phyloP scores from a whole-genome alignment of 1,140 invertebrate genomes.

The Sminthurides bifidus region DNA sequence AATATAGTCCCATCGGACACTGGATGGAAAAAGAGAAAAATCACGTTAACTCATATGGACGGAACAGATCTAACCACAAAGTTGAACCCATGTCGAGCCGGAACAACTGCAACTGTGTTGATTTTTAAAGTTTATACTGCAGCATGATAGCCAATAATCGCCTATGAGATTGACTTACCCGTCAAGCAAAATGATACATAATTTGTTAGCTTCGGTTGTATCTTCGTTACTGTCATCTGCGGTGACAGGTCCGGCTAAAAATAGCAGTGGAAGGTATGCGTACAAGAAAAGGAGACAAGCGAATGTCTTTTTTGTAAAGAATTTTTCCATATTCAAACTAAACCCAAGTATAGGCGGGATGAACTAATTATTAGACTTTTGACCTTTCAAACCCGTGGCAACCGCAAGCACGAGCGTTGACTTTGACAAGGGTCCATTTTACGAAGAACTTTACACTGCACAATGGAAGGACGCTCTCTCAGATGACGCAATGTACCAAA shows the following conservation, averaged over 20 bases:
- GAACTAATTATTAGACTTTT: no score
- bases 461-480: no score
- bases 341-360: not conserved
- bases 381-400: no score
- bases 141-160: not conserved
- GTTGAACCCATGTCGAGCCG: not conserved
- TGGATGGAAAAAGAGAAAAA: conserved; percentile 2
- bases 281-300: conserved; percentile 10
- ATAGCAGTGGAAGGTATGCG: conserved; percentile 15
- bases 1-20: conserved; percentile 36
- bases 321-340: not conserved
- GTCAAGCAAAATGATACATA: conserved; percentile 20
- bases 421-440: no score
- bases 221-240: conserved; percentile 4
- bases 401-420: no score
- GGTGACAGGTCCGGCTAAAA: conserved; percentile 8
- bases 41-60: not conserved
- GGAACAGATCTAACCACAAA: not conserved
- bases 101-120: not conserved
- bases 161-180: conserved; percentile 13
- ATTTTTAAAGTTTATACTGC: not conserved
- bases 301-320: not conserved
- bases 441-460: no score
- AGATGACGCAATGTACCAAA: no score
- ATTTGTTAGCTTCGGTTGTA: conserved; percentile 4